phyloP scores from a whole-genome alignment of 2,113 vertebrate genomes.

The Phrynocephalus versicolor region DNA sequence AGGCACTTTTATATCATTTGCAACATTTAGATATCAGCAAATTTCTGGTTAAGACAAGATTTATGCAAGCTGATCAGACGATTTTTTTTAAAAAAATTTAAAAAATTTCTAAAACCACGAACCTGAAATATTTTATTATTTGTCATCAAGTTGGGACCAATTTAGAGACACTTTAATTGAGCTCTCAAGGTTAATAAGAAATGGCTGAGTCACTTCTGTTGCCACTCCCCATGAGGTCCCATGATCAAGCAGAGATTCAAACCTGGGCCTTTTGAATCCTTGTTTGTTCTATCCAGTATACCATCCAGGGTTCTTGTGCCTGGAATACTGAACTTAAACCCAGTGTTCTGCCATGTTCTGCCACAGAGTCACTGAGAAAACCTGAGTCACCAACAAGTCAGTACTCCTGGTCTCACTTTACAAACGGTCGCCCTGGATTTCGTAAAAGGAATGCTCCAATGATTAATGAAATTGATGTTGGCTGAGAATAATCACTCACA shows the following conservation, averaged over 20 bases:
- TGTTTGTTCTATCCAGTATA: not conserved
- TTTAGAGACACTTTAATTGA: too few relatives aligned
- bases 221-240: too few relatives aligned
- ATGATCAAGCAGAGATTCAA: too few relatives aligned
- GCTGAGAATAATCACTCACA: not conserved
- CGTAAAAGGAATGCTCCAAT: not conserved
- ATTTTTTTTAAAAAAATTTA: too few relatives aligned
- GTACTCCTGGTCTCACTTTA: not conserved
- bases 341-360: not conserved
- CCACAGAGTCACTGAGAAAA: not conserved
- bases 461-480: not conserved
- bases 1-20: not conserved
- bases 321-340: not conserved
- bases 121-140: too few relatives aligned
- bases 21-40: not conserved
- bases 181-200: too few relatives aligned
- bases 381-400: not conserved
- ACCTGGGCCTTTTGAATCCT: not conserved
- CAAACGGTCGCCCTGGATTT: not conserved
- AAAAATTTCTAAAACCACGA: too few relatives aligned
- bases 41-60: not conserved
- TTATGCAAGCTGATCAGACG: not conserved
- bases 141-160: too few relatives aligned
- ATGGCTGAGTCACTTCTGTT: too few relatives aligned
- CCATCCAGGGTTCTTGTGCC: too few relatives aligned